Conservation (phyloP, 1,140 invertebrate genomes). For the Zeugodacus cucurbitae region DNA sequence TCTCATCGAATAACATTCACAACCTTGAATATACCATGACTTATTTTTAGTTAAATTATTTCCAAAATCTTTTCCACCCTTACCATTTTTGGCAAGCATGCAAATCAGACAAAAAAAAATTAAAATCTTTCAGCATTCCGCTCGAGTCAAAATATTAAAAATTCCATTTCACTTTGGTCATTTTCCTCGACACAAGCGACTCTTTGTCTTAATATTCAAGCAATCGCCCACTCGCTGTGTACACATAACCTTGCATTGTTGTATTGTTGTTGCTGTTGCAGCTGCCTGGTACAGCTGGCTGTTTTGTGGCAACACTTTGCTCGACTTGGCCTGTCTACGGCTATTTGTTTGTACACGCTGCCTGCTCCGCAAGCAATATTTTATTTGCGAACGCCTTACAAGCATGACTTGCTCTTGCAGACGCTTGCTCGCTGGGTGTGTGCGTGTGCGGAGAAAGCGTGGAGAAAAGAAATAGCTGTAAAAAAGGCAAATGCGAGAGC, state of each 20-base stretch:
- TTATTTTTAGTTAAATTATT: neutral
- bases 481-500: neutral
- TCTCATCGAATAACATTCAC: no score
- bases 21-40: no score
- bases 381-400: neutral
- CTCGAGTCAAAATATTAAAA: neutral
- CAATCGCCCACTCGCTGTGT: neutral
- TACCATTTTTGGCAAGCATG: neutral
- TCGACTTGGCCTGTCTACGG: neutral
- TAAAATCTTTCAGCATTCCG: neutral
- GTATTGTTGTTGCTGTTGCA: neutral
- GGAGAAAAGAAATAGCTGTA: neutral
- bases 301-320: neutral
- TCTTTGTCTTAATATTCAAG: neutral
- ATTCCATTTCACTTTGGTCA: neutral
- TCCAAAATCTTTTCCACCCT: neutral
- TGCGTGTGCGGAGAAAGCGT: neutral
- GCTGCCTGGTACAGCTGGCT: neutral
- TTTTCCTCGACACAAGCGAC: neutral
- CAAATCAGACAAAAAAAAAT: neutral
- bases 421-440: neutral
- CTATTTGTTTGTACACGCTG: neutral
- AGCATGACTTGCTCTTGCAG: neutral
- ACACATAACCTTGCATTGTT: neutral
- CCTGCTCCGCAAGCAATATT: neutral